phyloP scores from a whole-genome alignment of 2,888 invertebrate species.

The Drosophila neotestacea region DNA sequence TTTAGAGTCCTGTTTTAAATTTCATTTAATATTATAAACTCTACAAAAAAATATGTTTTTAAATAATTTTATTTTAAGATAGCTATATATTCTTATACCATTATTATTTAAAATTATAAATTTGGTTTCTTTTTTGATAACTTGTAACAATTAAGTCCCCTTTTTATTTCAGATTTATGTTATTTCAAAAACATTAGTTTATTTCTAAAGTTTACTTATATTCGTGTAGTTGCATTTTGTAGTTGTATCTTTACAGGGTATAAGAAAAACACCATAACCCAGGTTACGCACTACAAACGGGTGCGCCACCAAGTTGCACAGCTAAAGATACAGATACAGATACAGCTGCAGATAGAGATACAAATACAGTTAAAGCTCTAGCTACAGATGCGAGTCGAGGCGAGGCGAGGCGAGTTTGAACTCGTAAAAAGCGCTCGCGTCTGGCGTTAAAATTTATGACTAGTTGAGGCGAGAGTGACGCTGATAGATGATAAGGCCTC shows the following conservation, averaged over 20 bases:
- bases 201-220: no score
- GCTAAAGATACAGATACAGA: conserved; percentile 15
- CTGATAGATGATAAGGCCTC: conserved; percentile 60
- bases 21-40: no score
- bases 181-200: no score
- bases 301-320: conserved; percentile 45
- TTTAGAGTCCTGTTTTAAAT: no score
- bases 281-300: conserved; percentile 46
- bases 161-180: no score
- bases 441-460: conserved; percentile 62
- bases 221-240: no score
- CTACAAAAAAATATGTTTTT: no score
- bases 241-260: conserved; percentile 6
- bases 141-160: no score
- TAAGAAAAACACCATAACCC: conserved; percentile 4
- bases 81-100: no score
- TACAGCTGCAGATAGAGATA: conserved; percentile 2
- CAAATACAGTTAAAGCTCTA: conserved; percentile 17
- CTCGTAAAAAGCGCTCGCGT: conserved; percentile 54
- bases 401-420: conserved; percentile 29
- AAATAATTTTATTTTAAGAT: no score
- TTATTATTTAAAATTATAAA: no score
- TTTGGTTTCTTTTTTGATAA: no score
- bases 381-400: conserved; percentile 19
- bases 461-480: conserved; percentile 59